Percentiles rank a stretch among this genome's conserved stretches.
Evolutionary conservation across 2,888 invertebrate species (phyloP).

Genomic region (Caenorhabditis uteleia): DNA sequence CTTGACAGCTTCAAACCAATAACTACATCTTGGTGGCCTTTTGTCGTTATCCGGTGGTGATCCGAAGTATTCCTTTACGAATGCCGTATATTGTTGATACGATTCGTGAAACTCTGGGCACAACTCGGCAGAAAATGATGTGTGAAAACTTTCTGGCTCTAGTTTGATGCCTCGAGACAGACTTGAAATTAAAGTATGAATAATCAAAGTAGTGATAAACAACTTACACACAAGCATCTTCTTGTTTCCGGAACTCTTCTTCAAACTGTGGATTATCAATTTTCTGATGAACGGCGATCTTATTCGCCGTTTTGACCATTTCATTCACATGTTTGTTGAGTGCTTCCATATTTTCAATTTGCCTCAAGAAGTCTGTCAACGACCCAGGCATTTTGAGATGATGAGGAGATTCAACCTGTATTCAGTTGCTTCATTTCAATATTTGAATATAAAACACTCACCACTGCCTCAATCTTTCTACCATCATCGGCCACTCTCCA

Average conservation of each 20-base stretch:
- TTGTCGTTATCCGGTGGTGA: constrained; percentile 31
- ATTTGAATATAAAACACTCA: constrained; percentile 11
- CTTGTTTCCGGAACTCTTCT: constrained; percentile 39
- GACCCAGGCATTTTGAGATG: constrained; percentile 36
- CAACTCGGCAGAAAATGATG: constrained; percentile 35
- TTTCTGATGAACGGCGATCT: constrained; percentile 9
- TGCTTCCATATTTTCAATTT: constrained; percentile 33
- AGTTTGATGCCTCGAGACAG: constrained; percentile 28
- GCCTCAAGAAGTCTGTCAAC: constrained; percentile 38
- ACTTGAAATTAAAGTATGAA: background rate
- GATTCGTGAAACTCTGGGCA: constrained; percentile 43
- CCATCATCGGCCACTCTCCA: constrained; percentile 47
- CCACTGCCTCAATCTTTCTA: constrained; percentile 46
- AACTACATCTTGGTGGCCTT: constrained; percentile 31
- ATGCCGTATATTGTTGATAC: constrained; percentile 30
- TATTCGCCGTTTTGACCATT: constrained; percentile 21
- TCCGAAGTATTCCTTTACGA: constrained; percentile 35
- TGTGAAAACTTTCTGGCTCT: constrained; percentile 34
- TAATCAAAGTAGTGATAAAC: too few species aligned
- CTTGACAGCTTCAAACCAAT: constrained; percentile 34
- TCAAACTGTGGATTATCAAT: constrained; percentile 53
- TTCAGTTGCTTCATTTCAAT: background rate
- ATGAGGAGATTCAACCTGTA: constrained; percentile 37
- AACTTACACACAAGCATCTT: constrained; percentile 42
- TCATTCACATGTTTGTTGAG: constrained; percentile 21